Evolutionary conservation across 1,140 invertebrate species (phyloP), one percentile per base, ranked within the genome.

Genomic region (Polypedilum pembai): DNA sequence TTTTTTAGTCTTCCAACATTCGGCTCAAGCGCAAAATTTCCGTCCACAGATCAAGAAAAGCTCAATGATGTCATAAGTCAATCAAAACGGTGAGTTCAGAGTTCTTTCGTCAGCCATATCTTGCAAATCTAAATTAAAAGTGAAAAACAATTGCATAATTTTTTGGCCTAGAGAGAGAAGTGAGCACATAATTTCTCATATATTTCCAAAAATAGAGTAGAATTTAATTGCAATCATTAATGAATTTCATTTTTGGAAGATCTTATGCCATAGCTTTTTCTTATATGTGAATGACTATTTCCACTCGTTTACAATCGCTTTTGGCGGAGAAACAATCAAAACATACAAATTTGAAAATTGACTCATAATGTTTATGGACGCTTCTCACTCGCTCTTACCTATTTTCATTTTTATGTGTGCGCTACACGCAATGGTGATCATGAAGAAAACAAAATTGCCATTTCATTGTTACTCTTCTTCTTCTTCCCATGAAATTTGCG

Each of bases 31-130:
- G 20, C 3, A n/a, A 69, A 69, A 69, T 18, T 20, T 69, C 65
- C 65, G 17, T 69, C 65, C 65, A 69, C 65, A 1, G 65, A 69
- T 69, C 65, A 69, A 10, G 65, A 69, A 10, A 69, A 69, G 65
- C 65, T 69, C 65, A 69, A 69, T 69, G 65, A 69, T 69, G 65
- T 69, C 65, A 69, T 69, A 10, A 69, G 18, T 69, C 65, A 69
- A 21, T 20, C 65, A 69, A 18, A 21, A 21, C 65, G 65, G 65
- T 69, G 12, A 69, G 17, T n/a, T 15, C 17, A 69, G 17, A 20
- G 8, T 69, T 56, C n/a, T 69, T 69, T 69, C 45, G 5, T 33
- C 24, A 33, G 24, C 5, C 2, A 33, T 12, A 56, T n/a, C 45
- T 56, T 12, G 15, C 12, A 56, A 45, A 33, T n/a, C n/a, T n/a